These are phyloP conservation scores for Hucho hucho DNA, from an alignment of 2,113 vertebrate species.

Conservation along the genomic window DNA sequence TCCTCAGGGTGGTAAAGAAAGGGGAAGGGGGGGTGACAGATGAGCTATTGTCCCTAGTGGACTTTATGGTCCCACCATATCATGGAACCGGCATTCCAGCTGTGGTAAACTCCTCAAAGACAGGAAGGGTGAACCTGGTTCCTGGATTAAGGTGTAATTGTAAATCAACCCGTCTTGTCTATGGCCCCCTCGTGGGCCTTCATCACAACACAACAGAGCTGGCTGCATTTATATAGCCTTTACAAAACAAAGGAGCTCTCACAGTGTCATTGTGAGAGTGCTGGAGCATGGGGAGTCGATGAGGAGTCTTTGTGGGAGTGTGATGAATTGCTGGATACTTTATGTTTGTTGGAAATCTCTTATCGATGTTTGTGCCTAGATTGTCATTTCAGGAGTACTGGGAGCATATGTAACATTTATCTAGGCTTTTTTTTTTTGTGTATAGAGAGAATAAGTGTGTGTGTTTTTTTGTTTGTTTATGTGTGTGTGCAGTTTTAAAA, in stretches of 20 bases:
- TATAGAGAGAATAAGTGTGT: not conserved
- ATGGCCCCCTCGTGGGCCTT: too few species aligned
- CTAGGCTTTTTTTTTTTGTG: not conserved
- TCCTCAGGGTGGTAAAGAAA: too few species aligned
- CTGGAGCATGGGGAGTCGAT: not conserved
- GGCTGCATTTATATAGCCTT: not conserved
- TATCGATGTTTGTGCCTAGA: not conserved
- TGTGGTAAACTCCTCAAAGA: too few species aligned
- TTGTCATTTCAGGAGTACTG: too few species aligned
- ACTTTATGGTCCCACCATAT: too few species aligned
- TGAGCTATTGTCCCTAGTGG: too few species aligned
- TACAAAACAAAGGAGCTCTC: not conserved
- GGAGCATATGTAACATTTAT: too few species aligned
- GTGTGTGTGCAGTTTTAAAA: not conserved
- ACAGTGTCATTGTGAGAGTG: not conserved
- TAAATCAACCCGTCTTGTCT: conserved; percentile 42
- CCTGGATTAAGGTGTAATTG: too few species aligned
- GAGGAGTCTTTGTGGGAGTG: too few species aligned
- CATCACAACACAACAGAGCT: conserved; percentile 27
- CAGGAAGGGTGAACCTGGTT: too few species aligned
- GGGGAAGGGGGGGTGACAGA: too few species aligned
- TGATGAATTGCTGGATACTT: not conserved
- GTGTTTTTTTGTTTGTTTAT: not conserved
- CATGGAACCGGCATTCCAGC: too few species aligned
- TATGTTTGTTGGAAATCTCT: not conserved